Percentiles rank a stretch among this genome's conserved stretches.
These are phyloP conservation scores for Drosophila pandora DNA, from an alignment of 1,140 invertebrate species.

Conservation along the genomic window DNA sequence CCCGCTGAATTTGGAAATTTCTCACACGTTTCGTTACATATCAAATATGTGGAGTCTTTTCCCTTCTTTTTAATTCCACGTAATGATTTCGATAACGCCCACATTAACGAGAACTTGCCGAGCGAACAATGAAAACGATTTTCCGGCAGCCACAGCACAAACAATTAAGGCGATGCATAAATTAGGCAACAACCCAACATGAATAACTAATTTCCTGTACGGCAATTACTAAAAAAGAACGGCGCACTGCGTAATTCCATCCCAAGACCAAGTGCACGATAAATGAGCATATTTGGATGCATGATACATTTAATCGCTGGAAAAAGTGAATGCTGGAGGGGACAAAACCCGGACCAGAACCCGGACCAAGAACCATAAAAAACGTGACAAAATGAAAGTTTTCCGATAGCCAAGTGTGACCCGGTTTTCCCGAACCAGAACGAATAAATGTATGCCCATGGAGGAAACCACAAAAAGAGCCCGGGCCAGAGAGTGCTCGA, in stretches of 20 bases:
- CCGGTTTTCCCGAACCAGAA: constrained; percentile 36
- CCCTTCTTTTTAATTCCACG: constrained; percentile 21
- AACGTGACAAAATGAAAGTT: constrained; percentile 76
- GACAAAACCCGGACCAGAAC: constrained; percentile 7
- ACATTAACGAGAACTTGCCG: constrained; percentile 70
- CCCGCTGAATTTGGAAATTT: constrained; percentile 60
- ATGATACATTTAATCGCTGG: constrained; percentile 77
- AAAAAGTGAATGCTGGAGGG: constrained; percentile 48
- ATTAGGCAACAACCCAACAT: constrained; percentile 64
- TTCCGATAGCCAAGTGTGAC: constrained; percentile 63
- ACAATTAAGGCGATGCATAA: constrained; percentile 74
- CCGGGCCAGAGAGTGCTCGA: constrained; percentile 33
- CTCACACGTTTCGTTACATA: constrained; percentile 71
- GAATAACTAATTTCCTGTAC: constrained; percentile 78
- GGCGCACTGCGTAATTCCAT: constrained; percentile 33
- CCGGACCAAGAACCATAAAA: constrained; percentile 38
- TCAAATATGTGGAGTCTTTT: constrained; percentile 37
- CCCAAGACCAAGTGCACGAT: constrained; percentile 58
- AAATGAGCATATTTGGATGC: constrained; percentile 71
- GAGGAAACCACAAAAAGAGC: constrained; percentile 12
- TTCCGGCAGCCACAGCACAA: constrained; percentile 66
- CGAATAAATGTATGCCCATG: constrained; percentile 47
- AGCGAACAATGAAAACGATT: constrained; percentile 63
- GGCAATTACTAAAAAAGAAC: constrained; percentile 70
- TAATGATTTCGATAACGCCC: constrained; percentile 63